Evolutionary conservation across 2,113 vertebrate species (phyloP), one percentile per base, ranked within the genome.

Genomic region (Oceanites oceanicus): DNA sequence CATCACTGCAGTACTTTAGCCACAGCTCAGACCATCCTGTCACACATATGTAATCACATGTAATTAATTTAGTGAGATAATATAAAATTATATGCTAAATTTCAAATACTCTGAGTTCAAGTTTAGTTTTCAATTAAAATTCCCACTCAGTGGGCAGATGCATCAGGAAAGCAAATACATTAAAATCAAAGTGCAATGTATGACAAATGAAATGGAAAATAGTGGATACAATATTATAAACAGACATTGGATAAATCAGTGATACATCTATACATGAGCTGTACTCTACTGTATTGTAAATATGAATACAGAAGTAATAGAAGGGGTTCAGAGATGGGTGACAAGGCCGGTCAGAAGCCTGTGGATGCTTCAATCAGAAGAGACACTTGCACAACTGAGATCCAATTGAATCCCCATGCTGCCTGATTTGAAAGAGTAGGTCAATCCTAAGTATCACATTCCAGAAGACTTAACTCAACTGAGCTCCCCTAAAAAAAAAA

Each of bases 41-140:
- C 75, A 91, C 59, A 86, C 32, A 42, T 76, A 56, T 73, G 53
- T 91, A 89, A 95, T 94, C n/a, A 45, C 78, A 81, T 56, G 53
- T 77, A 94, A 91, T 97, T 95, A 66, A 81, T 86, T 86, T 87
- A 45, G 44, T 73, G 47, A 90, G 75, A 73, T 76, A 91, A 79
- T 66, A 62, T 58, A 70, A 96, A 92, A 79, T 70, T 3, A 76
- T 92, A 73, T 27, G 59, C 50, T 91, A 80, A 68, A 92, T 94
- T 92, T 83, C 49, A 92, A 53, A 83, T 83, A 86, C 53, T 82
- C 25, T 66, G 44, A 93, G 44, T 73, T 90, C 67, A 86, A 92
- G 50, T 77, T 88, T 86, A 80, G 53, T 86, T 93, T 92, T 93
- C 45, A 80, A 53, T 96, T 96, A 88, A 79, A 93, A 94, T 92